Conservation (phyloP, 2,797 vertebrate species). For the Squalus acanthias region DNA sequence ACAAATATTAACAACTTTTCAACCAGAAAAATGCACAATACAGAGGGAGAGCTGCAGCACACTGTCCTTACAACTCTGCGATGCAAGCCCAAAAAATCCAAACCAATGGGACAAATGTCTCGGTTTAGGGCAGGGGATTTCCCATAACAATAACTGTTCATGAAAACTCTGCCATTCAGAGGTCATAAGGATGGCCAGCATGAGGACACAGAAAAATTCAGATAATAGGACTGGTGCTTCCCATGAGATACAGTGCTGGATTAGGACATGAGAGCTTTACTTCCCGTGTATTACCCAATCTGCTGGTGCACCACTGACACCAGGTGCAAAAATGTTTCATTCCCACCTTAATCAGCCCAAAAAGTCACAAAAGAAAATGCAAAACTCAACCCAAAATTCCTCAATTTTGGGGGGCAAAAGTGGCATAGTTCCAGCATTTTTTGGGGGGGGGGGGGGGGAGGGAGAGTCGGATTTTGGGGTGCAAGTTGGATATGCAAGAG, state of each 20-base stretch:
- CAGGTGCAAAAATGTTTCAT: too few relatives aligned
- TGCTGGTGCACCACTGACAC: not conserved
- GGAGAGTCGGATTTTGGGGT: not conserved
- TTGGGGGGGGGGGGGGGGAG: not conserved
- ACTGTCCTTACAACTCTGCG: too few relatives aligned
- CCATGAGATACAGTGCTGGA: not conserved
- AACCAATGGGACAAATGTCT: not conserved
- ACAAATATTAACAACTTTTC: not conserved
- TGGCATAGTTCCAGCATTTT: not conserved
- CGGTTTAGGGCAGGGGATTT: not conserved
- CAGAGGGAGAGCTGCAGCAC: too few relatives aligned
- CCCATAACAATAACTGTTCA: not conserved
- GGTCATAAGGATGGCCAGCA: not conserved
- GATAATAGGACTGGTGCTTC: not conserved
- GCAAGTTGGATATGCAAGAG: not conserved
- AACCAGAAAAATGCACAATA: not conserved
- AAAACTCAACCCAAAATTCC: not conserved
- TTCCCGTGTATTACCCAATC: not conserved
- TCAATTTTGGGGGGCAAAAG: not conserved
- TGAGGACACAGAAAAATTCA: not conserved
- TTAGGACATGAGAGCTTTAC: not conserved
- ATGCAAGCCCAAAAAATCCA: not conserved
- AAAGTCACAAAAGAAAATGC: not conserved
- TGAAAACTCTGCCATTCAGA: not conserved
- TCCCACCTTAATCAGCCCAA: too few relatives aligned